A percentile compares a stretch with the other conserved stretches of the same genome.
Conservation (phyloP, 2,888 invertebrate genomes). For the Helicoverpa assulta region DNA sequence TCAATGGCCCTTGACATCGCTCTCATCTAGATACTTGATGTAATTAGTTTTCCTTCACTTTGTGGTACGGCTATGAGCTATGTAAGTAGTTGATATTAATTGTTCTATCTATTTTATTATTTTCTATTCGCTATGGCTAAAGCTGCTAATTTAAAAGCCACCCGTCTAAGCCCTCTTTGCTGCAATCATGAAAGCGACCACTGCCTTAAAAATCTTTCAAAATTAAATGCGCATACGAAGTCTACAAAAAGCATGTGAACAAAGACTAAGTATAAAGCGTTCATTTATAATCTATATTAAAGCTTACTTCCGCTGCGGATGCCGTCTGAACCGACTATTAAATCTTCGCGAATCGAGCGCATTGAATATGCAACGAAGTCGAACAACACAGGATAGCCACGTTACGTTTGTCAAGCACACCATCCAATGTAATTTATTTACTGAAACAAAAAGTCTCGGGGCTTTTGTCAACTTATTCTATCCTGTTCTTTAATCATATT, state of each 20-base stretch:
- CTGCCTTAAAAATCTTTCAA: neutral
- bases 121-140: too few relatives aligned
- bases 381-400: slow-evolving; percentile 65
- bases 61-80: too few relatives aligned
- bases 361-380: slow-evolving; percentile 79
- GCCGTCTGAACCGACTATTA: slow-evolving; percentile 72
- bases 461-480: slow-evolving; percentile 13
- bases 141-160: too few relatives aligned
- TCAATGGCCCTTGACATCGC: too few relatives aligned
- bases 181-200: too few relatives aligned
- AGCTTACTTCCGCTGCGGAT: slow-evolving; percentile 80
- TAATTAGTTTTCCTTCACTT: too few relatives aligned
- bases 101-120: too few relatives aligned
- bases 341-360: slow-evolving; percentile 74
- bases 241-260: slow-evolving; percentile 55
- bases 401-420: slow-evolving; percentile 60
- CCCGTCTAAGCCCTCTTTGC: too few relatives aligned
- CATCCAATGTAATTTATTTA: slow-evolving; percentile 45
- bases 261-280: slow-evolving; percentile 68
- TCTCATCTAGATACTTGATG: too few relatives aligned
- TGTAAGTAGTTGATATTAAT: too few relatives aligned
- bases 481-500: slow-evolving; percentile 8
- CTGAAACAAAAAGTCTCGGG: slow-evolving; percentile 28
- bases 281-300: slow-evolving; percentile 74
- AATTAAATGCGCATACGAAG: neutral